phyloP scores from a whole-genome alignment of 2,113 vertebrate genomes.

The Antennarius striatus region DNA sequence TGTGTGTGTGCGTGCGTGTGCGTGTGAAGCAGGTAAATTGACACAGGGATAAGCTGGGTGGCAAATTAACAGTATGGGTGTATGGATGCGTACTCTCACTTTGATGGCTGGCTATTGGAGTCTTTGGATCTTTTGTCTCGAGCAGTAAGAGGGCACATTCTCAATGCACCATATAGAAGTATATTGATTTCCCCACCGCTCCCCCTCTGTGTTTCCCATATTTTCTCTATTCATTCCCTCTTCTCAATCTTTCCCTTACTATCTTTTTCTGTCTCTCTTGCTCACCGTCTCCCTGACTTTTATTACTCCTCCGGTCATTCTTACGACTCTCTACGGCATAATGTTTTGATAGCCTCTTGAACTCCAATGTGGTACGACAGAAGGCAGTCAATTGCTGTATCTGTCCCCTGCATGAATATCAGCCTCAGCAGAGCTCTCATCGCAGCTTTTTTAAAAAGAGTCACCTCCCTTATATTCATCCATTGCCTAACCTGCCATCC shows the following conservation, averaged over 20 bases:
- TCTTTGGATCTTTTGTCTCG: conserved; percentile 55
- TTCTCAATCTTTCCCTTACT: background rate
- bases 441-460: conserved; percentile 9
- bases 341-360: conserved; percentile 66
- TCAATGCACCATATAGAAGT: conserved; percentile 52
- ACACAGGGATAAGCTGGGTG: conserved; percentile 39
- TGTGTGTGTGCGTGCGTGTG: background rate
- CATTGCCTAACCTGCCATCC: conserved; percentile 19
- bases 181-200: conserved; percentile 71
- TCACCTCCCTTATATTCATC: conserved; percentile 35
- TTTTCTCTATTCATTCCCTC: conserved; percentile 22
- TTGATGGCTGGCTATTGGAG: conserved; percentile 52
- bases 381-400: conserved; percentile 35
- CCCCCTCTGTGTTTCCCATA: conserved; percentile 32
- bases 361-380: conserved; percentile 22
- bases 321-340: conserved; percentile 41
- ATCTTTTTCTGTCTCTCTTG: background rate
- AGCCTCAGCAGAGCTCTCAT: conserved; percentile 15
- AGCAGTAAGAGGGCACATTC: conserved; percentile 43
- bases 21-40: conserved; percentile 41
- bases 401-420: conserved; percentile 4
- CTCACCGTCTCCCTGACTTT: conserved; percentile 34
- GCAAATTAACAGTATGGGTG: conserved; percentile 51
- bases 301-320: conserved; percentile 57
- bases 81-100: conserved; percentile 46